Evolutionary conservation across 1,140 invertebrate genomes (phyloP).

Genomic region (Riptortus pedestris): DNA sequence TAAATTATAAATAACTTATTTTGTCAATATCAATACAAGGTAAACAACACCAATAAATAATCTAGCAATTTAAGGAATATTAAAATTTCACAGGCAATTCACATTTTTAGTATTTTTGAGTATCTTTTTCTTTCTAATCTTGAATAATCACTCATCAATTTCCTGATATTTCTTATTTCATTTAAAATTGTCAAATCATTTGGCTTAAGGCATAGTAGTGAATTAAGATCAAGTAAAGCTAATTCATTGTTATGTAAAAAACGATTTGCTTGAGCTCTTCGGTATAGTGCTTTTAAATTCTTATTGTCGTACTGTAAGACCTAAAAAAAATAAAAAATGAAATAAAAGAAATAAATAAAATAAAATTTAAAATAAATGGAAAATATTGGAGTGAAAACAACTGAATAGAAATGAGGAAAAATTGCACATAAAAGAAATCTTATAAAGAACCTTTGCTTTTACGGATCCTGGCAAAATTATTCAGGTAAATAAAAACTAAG

Average conservation of each 20-base stretch:
- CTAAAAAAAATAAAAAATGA: slow-evolving; percentile 38
- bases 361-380: not conserved
- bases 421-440: not conserved
- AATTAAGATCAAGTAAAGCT: slow-evolving; percentile 15
- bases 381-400: not conserved
- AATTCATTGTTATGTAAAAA: slow-evolving; percentile 10
- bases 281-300: slow-evolving; percentile 68
- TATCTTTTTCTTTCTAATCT: slow-evolving; percentile 15
- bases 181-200: not conserved
- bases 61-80: no score
- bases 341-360: not conserved
- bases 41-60: no score
- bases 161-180: slow-evolving; percentile 8
- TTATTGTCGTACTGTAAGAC: slow-evolving; percentile 51
- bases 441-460: not conserved
- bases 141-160: slow-evolving; percentile 10
- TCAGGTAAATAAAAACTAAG: not conserved
- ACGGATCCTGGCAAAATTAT: not conserved
- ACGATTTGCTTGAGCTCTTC: slow-evolving; percentile 55
- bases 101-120: slow-evolving; percentile 17
- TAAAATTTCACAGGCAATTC: no score
- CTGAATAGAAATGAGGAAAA: not conserved
- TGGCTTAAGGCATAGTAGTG: not conserved
- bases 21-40: no score
- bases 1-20: no score